Conservation (phyloP, 1,140 invertebrate species). For the Drosophila ercepeae region DNA sequence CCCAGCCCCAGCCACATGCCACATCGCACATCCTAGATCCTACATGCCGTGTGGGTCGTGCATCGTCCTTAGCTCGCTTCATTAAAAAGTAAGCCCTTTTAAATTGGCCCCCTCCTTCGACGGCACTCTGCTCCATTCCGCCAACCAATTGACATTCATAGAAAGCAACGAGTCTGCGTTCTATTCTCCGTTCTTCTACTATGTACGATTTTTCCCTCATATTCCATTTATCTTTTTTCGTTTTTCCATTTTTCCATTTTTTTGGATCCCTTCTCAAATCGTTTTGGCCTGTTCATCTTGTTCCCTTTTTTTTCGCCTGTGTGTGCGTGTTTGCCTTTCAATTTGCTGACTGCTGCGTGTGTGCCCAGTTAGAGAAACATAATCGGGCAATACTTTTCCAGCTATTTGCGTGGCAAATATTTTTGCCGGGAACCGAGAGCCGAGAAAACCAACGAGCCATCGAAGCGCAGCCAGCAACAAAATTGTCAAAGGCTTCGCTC, state of each 20-base stretch:
- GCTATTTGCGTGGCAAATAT: slow-evolving; percentile 71
- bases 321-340: slow-evolving; percentile 60
- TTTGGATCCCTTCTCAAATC: slow-evolving; percentile 50
- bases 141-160: slow-evolving; percentile 71
- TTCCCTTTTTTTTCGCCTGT: slow-evolving; percentile 15
- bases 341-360: slow-evolving; percentile 65
- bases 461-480: slow-evolving; percentile 42
- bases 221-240: slow-evolving; percentile 19
- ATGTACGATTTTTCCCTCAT: slow-evolving; percentile 9
- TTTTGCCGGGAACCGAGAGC: slow-evolving; percentile 12
- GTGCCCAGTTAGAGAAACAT: slow-evolving; percentile 74
- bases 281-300: slow-evolving; percentile 53
- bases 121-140: slow-evolving; percentile 11
- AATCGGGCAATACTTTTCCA: slow-evolving; percentile 63
- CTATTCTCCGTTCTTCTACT: slow-evolving; percentile 22
- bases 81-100: slow-evolving; percentile 80
- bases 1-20: neutral
- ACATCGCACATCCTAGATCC: neutral
- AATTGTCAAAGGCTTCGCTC: slow-evolving; percentile 68
- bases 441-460: slow-evolving; percentile 47
- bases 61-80: slow-evolving; percentile 57
- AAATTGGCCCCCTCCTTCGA: slow-evolving; percentile 59
- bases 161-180: slow-evolving; percentile 43
- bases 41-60: slow-evolving; percentile 13
- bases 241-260: slow-evolving; percentile 12